Evolutionary conservation across 1,140 invertebrate species (phyloP).

Genomic region (Zaprionus vittiger): DNA sequence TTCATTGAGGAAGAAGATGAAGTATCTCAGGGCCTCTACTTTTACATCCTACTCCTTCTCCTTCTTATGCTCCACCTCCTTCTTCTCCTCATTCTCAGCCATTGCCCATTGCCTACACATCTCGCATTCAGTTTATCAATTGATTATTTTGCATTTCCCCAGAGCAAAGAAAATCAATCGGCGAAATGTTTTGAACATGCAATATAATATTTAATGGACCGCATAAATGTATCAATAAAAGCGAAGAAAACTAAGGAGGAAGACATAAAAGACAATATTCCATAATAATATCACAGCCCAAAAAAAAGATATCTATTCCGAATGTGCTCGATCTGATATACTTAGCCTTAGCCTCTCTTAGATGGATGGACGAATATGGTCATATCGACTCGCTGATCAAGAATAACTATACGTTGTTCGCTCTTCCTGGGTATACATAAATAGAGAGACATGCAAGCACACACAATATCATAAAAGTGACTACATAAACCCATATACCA

Average conservation of each 20-base stretch:
- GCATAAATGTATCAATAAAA: background rate
- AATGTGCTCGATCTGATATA: too few species aligned
- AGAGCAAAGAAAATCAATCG: background rate
- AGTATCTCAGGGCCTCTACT: conserved; percentile 3
- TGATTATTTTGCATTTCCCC: conserved; percentile 34
- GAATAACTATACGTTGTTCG: too few species aligned
- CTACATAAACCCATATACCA: background rate
- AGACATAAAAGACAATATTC: background rate
- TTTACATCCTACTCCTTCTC: background rate
- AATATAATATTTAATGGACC: background rate
- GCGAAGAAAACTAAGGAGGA: background rate
- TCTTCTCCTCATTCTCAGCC: background rate
- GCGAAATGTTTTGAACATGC: background rate
- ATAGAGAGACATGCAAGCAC: too few species aligned
- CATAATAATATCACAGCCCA: background rate
- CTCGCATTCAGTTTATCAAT: conserved; percentile 37
- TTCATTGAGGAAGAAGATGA: conserved; percentile 23
- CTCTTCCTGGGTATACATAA: too few species aligned
- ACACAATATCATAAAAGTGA: too few species aligned
- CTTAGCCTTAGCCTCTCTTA: too few species aligned
- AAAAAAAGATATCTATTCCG: too few species aligned
- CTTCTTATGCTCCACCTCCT: too few species aligned
- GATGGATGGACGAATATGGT: too few species aligned
- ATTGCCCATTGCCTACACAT: conserved; percentile 18
- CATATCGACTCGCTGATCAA: too few species aligned